Evolutionary conservation across 2,888 invertebrate genomes (phyloP), one percentile per base, ranked within the genome.

Genomic region (Drosophila anomalata): DNA sequence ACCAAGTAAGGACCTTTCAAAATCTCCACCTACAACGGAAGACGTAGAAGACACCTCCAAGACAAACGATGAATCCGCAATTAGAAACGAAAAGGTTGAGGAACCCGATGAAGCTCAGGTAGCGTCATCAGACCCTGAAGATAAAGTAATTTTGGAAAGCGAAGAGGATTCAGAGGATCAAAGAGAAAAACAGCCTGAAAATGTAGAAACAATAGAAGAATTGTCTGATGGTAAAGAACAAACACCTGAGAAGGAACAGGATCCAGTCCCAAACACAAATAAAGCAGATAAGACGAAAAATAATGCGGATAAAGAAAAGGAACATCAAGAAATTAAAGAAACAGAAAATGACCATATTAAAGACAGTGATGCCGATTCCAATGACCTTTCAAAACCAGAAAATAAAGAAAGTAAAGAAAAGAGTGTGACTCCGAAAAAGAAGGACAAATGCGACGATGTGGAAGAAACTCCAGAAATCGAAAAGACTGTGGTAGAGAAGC

Each of bases 21-120:
- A 67, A 6, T 56, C 71, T 24, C 59, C 58, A 22, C 29, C 29
- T 29, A 29, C 9, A 50, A 51, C 42, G 2, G 4, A 42, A 20
- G 42, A 20, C 11, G 9, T 9, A 26, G 46, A 29, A 53, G 36
- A n/a, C 36, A 36, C 36, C n/a, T 36, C 36, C n/a, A 36, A 14
- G 29, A 29, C 29, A 29, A 29, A 29, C 29, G 9, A 29, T 29
- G 29, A 29, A 5, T 5, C 33, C 5, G 12, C 1, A n/a, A 33
- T n/a, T 2, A 33, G n/a, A 33, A 12, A n/a, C 12, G n/a, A 33
- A n/a, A 2, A 12, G 33, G 33, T n/a, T 9, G 9, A 8, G 3
- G 29, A 29, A 29, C 29, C 29, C n/a, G 33, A 33, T 12, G 33
- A 33, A 33, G n/a, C 6, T 7, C 6, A n/a, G n/a, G n/a, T 7